A percentile compares a stretch with the other conserved stretches of the same genome.
Conservation (phyloP, 2,113 vertebrate species). For the Pungitius pungitius region DNA sequence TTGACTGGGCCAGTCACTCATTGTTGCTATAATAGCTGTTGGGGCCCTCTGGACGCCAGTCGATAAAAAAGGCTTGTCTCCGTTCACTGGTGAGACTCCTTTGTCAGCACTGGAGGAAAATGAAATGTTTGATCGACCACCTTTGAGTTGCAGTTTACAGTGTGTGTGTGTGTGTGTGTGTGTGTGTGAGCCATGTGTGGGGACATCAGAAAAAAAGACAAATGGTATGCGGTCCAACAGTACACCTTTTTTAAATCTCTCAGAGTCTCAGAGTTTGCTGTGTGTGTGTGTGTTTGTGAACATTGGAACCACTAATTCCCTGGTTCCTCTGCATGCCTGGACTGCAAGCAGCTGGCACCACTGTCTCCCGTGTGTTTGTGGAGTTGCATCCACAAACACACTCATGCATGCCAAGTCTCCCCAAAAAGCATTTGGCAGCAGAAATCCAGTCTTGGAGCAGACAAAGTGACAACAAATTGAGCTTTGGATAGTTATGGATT, state of each 20-base stretch:
- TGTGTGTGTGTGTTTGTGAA: conserved; percentile 19
- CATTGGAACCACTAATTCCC: conserved; percentile 45
- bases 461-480: conserved; percentile 37
- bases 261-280: conserved; percentile 12
- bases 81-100: conserved; percentile 55
- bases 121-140: conserved; percentile 78
- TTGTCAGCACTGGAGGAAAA: conserved; percentile 76
- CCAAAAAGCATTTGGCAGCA: conserved; percentile 32
- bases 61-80: conserved; percentile 74
- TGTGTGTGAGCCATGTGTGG: not conserved
- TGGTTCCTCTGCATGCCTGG: conserved; percentile 32
- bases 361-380: conserved; percentile 26
- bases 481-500: conserved; percentile 10
- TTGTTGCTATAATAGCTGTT: conserved; percentile 74
- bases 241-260: conserved; percentile 51
- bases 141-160: conserved; percentile 53
- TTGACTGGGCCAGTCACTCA: conserved; percentile 75
- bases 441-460: conserved; percentile 24
- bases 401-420: conserved; percentile 39
- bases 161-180: not conserved
- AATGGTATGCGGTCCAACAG: conserved; percentile 26
- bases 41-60: conserved; percentile 65
- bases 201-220: conserved; percentile 23
- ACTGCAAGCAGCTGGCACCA: conserved; percentile 53
- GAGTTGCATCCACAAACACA: conserved; percentile 30